Evolutionary conservation across 2,797 vertebrate genomes (phyloP).

Genomic region (Peromyscus nudipes): DNA sequence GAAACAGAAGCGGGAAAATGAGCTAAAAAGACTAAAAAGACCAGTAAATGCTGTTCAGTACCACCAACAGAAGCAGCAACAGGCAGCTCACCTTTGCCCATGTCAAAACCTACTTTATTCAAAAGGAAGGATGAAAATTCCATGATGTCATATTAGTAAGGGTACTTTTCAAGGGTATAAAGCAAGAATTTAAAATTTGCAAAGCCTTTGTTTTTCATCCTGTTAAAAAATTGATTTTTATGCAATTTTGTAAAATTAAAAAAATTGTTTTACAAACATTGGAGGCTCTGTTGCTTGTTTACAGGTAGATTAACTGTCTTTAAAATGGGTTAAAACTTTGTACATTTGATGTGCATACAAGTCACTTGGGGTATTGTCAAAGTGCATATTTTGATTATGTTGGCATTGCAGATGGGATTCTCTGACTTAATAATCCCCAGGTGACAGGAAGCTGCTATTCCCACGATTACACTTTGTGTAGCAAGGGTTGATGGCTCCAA

Average conservation of each 20-base stretch:
- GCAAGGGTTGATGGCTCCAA: background rate
- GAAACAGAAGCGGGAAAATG: constrained; percentile 53
- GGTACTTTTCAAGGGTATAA: background rate
- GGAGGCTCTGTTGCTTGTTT: background rate
- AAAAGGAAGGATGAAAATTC: constrained; percentile 36
- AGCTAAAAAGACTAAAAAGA: constrained; percentile 63
- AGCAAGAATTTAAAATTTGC: background rate
- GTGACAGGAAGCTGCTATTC: background rate
- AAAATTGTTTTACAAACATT: background rate
- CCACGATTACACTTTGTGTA: background rate
- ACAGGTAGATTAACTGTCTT: background rate
- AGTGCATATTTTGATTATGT: background rate
- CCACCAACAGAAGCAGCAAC: background rate
- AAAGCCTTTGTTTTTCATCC: constrained; percentile 3
- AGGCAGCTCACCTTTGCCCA: background rate
- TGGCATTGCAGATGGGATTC: background rate
- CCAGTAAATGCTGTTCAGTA: background rate
- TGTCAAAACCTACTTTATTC: background rate
- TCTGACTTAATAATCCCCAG: background rate
- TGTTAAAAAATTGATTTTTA: constrained; percentile 15
- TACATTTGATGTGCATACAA: background rate
- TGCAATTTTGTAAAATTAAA: background rate
- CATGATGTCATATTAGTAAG: background rate
- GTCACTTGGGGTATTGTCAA: background rate
- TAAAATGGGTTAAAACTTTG: constrained; percentile 21